Evolutionary conservation across 2,113 vertebrate genomes (phyloP).

Genomic region (Pitta sordida): DNA sequence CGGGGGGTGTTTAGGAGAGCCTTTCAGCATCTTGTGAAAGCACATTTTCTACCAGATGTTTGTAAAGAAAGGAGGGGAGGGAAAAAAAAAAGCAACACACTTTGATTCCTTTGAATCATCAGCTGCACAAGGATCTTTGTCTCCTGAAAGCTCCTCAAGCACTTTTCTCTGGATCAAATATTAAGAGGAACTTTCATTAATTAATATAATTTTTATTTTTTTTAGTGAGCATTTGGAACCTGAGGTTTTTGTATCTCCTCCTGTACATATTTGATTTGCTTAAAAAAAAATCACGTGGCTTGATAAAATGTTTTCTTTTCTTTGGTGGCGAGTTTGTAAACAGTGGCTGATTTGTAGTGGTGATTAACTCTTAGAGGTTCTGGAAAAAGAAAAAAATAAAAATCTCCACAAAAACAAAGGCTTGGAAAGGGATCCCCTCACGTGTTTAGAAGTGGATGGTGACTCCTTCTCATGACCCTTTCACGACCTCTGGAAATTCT

Average conservation of each 20-base stretch:
- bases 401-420: neutral
- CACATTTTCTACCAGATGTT: conserved; percentile 59
- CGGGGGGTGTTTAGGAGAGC: conserved; percentile 11
- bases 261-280: neutral
- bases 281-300: neutral
- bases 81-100: neutral
- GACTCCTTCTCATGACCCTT: neutral
- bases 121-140: conserved; percentile 50
- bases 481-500: conserved; percentile 20
- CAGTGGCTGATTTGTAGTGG: neutral
- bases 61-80: conserved; percentile 22
- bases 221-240: neutral
- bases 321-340: neutral
- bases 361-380: neutral
- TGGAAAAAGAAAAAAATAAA: neutral
- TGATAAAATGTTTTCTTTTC: conserved; percentile 21
- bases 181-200: conserved; percentile 42
- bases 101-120: conserved; percentile 57
- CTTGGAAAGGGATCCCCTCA: neutral
- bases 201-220: too few relatives aligned
- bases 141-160: conserved; percentile 39
- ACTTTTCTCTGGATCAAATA: conserved; percentile 40
- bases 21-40: conserved; percentile 53
- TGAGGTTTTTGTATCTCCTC: neutral
- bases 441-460: neutral